Evolutionary conservation across 2,113 vertebrate genomes (phyloP).

Genomic region (Vimba vimba): DNA sequence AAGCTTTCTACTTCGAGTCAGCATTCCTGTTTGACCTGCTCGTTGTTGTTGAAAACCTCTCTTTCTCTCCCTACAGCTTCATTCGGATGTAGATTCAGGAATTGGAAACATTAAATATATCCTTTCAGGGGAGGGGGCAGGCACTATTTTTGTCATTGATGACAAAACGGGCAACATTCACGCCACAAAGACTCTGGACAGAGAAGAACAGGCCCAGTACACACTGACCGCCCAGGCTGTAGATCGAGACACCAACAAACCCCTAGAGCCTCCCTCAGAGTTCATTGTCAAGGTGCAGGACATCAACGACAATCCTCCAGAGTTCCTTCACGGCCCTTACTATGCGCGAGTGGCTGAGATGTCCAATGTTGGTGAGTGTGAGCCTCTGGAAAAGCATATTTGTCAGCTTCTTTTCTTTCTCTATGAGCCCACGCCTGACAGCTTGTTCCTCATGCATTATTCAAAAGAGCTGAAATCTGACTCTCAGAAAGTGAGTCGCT

Average conservation of each 20-base stretch:
- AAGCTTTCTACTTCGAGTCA: background rate
- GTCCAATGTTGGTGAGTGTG: constrained; percentile 94
- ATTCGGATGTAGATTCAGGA: constrained; percentile 95
- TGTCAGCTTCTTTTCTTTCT: constrained; percentile 20
- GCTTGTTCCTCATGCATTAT: constrained; percentile 55
- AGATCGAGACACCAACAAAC: constrained; percentile 90
- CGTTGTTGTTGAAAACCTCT: background rate
- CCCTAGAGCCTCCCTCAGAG: constrained; percentile 93
- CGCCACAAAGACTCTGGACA: constrained; percentile 96
- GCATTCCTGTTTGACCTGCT: background rate
- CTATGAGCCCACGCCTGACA: constrained; percentile 9
- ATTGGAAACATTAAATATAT: constrained; percentile 97
- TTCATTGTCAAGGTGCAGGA: constrained; percentile 99
- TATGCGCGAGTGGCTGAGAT: constrained; percentile 96
- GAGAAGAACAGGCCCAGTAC: constrained; percentile 96
- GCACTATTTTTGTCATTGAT: constrained; percentile 98
- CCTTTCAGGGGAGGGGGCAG: constrained; percentile 96
- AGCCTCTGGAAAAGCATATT: constrained; percentile 6
- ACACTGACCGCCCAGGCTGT: constrained; percentile 96
- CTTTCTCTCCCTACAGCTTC: constrained; percentile 81
- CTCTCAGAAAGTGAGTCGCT: constrained; percentile 41
- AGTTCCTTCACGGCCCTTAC: constrained; percentile 94
- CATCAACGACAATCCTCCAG: constrained; percentile 97
- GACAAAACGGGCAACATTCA: constrained; percentile 99
- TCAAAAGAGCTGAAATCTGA: constrained; percentile 50